These are phyloP conservation scores for Pentamera pediparva DNA, from an alignment of 53 echinoderm and acorn worm genomes.

Conservation along the genomic window DNA sequence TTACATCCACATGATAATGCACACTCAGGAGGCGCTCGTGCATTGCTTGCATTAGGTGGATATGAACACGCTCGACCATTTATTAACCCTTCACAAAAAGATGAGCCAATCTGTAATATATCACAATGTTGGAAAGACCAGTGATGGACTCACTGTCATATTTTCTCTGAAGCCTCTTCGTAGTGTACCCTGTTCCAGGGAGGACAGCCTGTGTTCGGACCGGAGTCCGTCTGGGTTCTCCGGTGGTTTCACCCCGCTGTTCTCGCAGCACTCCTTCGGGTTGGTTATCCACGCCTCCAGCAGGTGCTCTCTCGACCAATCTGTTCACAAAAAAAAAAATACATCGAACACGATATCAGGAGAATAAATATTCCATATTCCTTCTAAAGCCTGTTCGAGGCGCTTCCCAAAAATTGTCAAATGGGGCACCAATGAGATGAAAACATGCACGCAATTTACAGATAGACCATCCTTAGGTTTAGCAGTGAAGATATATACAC, in stretches of 20 bases:
- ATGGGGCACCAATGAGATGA: too few species aligned
- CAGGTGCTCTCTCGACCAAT: constrained; percentile 83
- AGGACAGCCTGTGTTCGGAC: constrained; percentile 51
- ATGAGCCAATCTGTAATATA: too few species aligned
- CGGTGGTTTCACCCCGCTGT: constrained; percentile 86
- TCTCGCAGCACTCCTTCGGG: constrained; percentile 83
- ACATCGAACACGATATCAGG: not conserved
- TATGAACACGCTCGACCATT: too few species aligned
- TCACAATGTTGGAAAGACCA: too few species aligned
- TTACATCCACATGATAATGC: too few species aligned
- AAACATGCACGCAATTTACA: too few species aligned
- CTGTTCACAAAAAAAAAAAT: constrained; percentile 23
- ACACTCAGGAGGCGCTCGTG: too few species aligned
- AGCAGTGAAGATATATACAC: too few species aligned
- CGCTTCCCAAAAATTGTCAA: not conserved
- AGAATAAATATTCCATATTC: not conserved
- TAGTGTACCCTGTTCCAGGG: constrained; percentile 28
- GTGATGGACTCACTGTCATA: constrained; percentile 6
- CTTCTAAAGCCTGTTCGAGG: not conserved
- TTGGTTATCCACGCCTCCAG: constrained; percentile 84
- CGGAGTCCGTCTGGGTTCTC: constrained; percentile 64
- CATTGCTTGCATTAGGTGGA: too few species aligned
- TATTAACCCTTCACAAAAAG: too few species aligned
- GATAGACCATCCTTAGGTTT: too few species aligned
- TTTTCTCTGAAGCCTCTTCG: constrained; percentile 29